phyloP scores from a whole-genome alignment of 2,888 invertebrate species.

The Drosophila mimica region DNA sequence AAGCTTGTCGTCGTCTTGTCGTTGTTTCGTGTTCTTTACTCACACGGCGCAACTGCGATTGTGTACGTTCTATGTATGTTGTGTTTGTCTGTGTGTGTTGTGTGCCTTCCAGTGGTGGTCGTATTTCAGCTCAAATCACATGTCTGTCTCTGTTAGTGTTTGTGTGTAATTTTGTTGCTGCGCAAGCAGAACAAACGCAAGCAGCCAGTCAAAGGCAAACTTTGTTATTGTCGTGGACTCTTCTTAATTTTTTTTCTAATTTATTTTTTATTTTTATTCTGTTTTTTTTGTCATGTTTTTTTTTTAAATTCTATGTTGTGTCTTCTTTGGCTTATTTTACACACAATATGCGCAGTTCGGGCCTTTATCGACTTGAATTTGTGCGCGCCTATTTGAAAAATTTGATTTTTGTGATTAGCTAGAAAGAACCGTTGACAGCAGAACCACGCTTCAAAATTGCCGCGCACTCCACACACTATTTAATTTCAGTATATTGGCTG shows the following conservation, averaged over 20 bases:
- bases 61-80: slow-evolving; percentile 8
- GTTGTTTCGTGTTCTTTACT: slow-evolving; percentile 59
- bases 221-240: slow-evolving; percentile 54
- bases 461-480: slow-evolving; percentile 48
- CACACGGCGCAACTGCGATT: slow-evolving; percentile 33
- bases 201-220: slow-evolving; percentile 41
- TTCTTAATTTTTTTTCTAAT: slow-evolving; percentile 5
- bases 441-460: slow-evolving; percentile 38
- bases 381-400: slow-evolving; percentile 50
- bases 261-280: slow-evolving; percentile 16
- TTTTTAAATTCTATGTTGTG: slow-evolving; percentile 20
- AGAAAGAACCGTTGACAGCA: slow-evolving; percentile 23
- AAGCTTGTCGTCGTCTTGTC: slow-evolving; percentile 62
- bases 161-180: slow-evolving; percentile 66
- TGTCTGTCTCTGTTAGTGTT: slow-evolving; percentile 49
- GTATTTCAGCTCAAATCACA: slow-evolving; percentile 75
- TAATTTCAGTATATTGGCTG: slow-evolving; percentile 13
- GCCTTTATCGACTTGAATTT: slow-evolving; percentile 18
- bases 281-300: slow-evolving; percentile 4
- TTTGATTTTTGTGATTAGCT: not conserved
- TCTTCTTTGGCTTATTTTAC: slow-evolving; percentile 31
- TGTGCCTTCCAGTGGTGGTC: slow-evolving; percentile 62
- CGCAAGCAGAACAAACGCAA: slow-evolving; percentile 60
- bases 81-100: slow-evolving; percentile 28
- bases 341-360: not conserved